Evolutionary conservation across 2,113 vertebrate species (phyloP).

Genomic region (Tricholaema leucomelas): DNA sequence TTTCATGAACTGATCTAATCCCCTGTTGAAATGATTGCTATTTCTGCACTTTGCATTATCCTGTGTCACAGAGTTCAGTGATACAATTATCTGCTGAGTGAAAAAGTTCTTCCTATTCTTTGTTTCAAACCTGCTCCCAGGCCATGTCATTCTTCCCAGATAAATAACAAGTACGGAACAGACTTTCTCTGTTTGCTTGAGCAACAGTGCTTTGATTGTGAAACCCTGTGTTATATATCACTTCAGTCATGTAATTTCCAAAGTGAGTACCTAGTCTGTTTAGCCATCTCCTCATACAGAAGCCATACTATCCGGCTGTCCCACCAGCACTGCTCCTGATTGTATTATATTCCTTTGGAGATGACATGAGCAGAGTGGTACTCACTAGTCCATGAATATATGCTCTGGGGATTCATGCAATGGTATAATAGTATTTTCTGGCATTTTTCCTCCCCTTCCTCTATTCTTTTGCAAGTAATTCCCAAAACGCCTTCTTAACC

Average conservation of each 20-base stretch:
- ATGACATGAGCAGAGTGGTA: background rate
- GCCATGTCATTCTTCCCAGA: background rate
- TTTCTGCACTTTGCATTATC: background rate
- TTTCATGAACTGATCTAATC: slow-evolving; percentile 1
- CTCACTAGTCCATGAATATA: background rate
- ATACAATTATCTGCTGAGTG: background rate
- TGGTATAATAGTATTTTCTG: background rate
- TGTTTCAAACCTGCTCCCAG: background rate
- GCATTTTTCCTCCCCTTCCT: background rate
- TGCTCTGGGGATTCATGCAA: background rate
- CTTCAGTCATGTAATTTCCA: background rate
- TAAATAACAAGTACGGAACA: background rate
- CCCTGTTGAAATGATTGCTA: background rate
- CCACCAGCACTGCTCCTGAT: background rate
- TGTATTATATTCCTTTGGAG: background rate
- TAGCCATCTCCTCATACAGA: background rate
- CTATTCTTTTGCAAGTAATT: background rate
- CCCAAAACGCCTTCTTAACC: background rate
- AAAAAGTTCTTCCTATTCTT: background rate
- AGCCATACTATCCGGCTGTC: background rate
- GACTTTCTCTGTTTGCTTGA: background rate
- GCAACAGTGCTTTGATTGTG: background rate
- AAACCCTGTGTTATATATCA: background rate
- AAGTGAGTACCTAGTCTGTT: background rate
- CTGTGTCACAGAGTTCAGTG: background rate